These are phyloP conservation scores for Numida meleagris DNA, from an alignment of 2,113 vertebrate species.

Conservation along the genomic window DNA sequence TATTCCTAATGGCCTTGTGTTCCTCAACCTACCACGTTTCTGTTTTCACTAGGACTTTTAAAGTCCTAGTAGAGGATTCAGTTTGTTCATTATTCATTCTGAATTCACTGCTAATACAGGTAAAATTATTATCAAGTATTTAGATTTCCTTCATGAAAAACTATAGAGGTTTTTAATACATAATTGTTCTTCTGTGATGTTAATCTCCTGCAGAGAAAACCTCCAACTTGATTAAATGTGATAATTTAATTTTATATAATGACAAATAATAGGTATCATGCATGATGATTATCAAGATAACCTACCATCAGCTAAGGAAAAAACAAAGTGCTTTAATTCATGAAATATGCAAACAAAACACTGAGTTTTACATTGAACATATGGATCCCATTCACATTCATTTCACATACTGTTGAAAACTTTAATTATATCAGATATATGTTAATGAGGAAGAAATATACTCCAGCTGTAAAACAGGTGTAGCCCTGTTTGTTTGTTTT, in stretches of 20 bases:
- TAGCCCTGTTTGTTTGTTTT: neutral
- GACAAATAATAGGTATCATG: neutral
- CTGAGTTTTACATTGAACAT: slow-evolving; percentile 21
- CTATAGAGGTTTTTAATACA: neutral
- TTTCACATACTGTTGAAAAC: slow-evolving; percentile 1
- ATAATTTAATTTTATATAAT: slow-evolving; percentile 7
- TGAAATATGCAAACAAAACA: slow-evolving; percentile 14
- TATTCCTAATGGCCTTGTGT: neutral
- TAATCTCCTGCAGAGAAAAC: neutral
- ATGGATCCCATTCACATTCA: slow-evolving; percentile 7
- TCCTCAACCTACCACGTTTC: neutral
- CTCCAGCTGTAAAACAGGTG: slow-evolving; percentile 14
- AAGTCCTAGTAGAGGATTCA: neutral
- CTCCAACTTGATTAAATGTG: neutral
- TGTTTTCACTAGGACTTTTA: neutral
- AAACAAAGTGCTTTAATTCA: neutral
- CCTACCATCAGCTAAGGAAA: neutral
- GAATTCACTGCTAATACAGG: neutral
- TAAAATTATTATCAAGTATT: neutral
- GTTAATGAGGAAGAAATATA: slow-evolving; percentile 9
- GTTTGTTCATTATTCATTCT: neutral
- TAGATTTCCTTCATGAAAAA: neutral
- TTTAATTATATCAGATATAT: slow-evolving; percentile 9
- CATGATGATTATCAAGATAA: slow-evolving; percentile 4
- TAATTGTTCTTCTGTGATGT: neutral